phyloP scores from a whole-genome alignment of 1,140 invertebrate species.

The Drosophila tropicalis region DNA sequence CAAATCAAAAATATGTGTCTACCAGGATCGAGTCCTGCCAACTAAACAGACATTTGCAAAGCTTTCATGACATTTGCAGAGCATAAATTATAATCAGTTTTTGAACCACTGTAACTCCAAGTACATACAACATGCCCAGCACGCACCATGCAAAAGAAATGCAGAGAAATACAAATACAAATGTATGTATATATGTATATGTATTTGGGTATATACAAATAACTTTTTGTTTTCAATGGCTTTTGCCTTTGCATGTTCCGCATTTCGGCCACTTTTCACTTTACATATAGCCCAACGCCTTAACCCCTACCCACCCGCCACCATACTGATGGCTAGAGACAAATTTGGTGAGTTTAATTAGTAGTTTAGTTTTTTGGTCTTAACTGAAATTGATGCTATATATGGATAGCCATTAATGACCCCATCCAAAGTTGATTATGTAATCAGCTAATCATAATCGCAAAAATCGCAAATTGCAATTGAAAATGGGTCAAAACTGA shows the following conservation, averaged over 20 bases:
- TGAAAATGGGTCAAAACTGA: neutral
- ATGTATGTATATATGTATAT: neutral
- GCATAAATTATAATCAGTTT: too few relatives aligned
- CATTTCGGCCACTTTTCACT: constrained; percentile 66
- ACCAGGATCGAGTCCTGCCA: too few relatives aligned
- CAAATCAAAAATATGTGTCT: too few relatives aligned
- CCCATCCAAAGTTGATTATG: neutral
- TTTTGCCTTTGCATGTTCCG: constrained; percentile 46
- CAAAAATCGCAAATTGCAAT: constrained; percentile 6
- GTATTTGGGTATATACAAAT: constrained; percentile 3
- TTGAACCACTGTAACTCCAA: constrained; percentile 24
- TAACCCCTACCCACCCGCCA: too few relatives aligned
- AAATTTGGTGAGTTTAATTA: constrained; percentile 18
- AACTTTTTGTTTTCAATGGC: constrained; percentile 74
- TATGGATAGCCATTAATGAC: constrained; percentile 8
- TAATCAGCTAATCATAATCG: neutral
- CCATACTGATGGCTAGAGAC: neutral
- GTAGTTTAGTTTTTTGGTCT: constrained; percentile 15
- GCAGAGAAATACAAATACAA: too few relatives aligned
- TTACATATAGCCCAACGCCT: constrained; percentile 29
- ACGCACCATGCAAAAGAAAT: constrained; percentile 49
- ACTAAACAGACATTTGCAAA: too few relatives aligned
- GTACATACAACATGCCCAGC: constrained; percentile 41
- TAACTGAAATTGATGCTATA: constrained; percentile 3
- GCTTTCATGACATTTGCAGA: too few relatives aligned